A percentile compares a stretch with the other conserved stretches of the same genome.
Evolutionary conservation across 2,113 vertebrate genomes (phyloP).

Genomic region (Tapirus terrestris): DNA sequence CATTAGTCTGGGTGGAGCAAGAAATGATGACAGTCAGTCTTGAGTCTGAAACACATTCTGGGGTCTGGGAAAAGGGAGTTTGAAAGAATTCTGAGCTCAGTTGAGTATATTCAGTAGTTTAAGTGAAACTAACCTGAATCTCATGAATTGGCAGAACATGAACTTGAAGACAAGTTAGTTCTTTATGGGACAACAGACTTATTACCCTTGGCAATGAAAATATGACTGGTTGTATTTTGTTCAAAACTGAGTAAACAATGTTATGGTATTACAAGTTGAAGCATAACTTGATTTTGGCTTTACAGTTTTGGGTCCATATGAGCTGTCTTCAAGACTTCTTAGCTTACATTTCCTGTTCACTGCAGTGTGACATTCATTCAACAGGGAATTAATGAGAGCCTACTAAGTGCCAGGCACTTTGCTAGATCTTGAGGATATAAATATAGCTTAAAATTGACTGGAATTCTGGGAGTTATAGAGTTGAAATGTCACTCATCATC

Average conservation of each 20-base stretch:
- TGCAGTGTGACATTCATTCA: neutral
- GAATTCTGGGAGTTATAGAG: neutral
- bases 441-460: neutral
- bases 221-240: conserved; percentile 51
- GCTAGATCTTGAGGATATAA: neutral
- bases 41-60: conserved; percentile 62
- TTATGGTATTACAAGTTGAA: conserved; percentile 46
- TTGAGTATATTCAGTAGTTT: conserved; percentile 50
- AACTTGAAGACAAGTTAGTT: conserved; percentile 44
- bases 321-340: neutral
- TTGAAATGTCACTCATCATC: neutral
- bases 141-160: conserved; percentile 34
- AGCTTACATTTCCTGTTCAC: neutral
- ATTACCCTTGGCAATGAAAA: conserved; percentile 41
- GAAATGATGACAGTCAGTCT: neutral
- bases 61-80: conserved; percentile 37
- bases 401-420: neutral
- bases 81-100: conserved; percentile 65
- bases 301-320: neutral
- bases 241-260: conserved; percentile 49
- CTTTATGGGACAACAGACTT: conserved; percentile 21
- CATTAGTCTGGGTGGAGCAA: conserved; percentile 50
- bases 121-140: conserved; percentile 55
- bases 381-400: neutral
- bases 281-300: conserved; percentile 41